Base-by-base conservation (phyloP, 1,140 invertebrate genomes). In the Ephestia elutella region DNA sequence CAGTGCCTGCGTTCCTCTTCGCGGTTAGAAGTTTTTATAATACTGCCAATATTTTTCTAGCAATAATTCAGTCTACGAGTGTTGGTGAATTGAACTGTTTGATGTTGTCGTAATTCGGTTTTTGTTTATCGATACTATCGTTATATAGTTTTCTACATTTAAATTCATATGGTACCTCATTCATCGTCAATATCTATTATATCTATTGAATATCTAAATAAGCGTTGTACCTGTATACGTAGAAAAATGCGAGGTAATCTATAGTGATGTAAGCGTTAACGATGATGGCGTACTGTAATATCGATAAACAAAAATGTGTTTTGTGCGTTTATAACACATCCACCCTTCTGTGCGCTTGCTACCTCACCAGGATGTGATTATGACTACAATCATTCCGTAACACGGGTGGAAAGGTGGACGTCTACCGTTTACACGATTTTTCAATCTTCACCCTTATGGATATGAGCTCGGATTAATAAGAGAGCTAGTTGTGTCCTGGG, bases 31-130 rank as follows among this genome's bases (percentile, higher is more conserved):
- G n/a, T 13, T 15, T 53, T 13, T 53, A 20, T 20, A 17, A 49
- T 32, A 60, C 58, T 60, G 58, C 58, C 58, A 60, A 60, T 60
- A 59, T 59, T 35, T 44, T 20, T 60, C 21, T 58, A 60, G 58
- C 58, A 60, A 60, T 60, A 60, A 60, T 60, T 49, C 51, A 10
- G 35, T 54, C 38, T 44, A 17, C 38, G 38, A 44, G 15, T 44
- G 10, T 10, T 44, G 38, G 38, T 44, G 13, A 17, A 44, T 3
- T 25, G 2, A 25, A 44, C 13, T 44, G 32, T 21, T 20, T 53
- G 20, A 25, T 53, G 50, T 21, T 53, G 28, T 53, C 13, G 3
- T 1, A 13, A 15, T 25, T 20, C 5, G 19, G 13, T n/a, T 53
- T 44, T 44, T 44, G 38, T 44, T 44, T 44, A 44, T 44, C 38